A percentile compares a stretch with the other conserved stretches of the same genome.
Conservation (phyloP, 2,797 vertebrate species). For the Halcyon chelicuti region DNA sequence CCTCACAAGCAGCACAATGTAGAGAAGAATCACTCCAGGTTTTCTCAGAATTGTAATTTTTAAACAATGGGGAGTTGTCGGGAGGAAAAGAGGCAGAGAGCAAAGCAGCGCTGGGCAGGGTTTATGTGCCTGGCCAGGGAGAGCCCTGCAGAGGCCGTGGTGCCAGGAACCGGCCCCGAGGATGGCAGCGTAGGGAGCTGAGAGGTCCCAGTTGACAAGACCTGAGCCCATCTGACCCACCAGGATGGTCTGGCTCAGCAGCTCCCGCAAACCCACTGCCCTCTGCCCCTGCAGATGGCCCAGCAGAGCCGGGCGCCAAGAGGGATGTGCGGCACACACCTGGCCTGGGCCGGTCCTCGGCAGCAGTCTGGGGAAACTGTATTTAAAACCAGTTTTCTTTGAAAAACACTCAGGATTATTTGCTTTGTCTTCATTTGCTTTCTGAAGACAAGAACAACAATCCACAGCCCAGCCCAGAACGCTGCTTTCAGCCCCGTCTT, state of each 20-base stretch:
- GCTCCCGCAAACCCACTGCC: background rate
- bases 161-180: accelerated
- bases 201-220: background rate
- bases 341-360: background rate
- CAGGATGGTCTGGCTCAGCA: accelerated
- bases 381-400: background rate
- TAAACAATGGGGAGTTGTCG: background rate
- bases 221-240: background rate
- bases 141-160: background rate
- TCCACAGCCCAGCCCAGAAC: background rate
- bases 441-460: background rate
- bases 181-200: background rate
- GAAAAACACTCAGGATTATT: background rate
- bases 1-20: background rate
- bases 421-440: background rate
- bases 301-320: accelerated
- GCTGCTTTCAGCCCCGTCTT: background rate
- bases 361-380: background rate
- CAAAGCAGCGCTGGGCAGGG: background rate
- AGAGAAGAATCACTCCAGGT: background rate
- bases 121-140: background rate
- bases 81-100: background rate
- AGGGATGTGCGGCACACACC: background rate
- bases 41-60: background rate
- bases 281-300: background rate